A percentile compares a stretch with the other conserved stretches of the same genome.
Evolutionary conservation across 2,113 vertebrate genomes (phyloP).

Genomic region (Cinclus cinclus): DNA sequence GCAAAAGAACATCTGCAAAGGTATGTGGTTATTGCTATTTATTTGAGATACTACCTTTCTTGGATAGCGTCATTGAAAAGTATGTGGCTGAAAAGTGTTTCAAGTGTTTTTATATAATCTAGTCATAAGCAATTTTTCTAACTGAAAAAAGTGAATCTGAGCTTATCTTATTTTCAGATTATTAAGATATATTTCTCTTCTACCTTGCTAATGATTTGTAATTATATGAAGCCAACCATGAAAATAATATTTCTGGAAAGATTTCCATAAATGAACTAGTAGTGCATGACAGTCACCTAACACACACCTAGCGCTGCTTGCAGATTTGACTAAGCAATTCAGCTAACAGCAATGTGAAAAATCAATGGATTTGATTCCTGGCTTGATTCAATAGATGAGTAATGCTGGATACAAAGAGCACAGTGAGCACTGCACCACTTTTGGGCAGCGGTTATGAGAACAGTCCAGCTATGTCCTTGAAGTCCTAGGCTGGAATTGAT

Average conservation of each 20-base stretch:
- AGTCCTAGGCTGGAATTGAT: neutral
- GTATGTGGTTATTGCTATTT: neutral
- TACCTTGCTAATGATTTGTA: constrained; percentile 33
- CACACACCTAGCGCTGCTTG: constrained; percentile 8
- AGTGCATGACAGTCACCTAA: constrained; percentile 23
- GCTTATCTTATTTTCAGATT: neutral
- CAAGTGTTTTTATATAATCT: neutral
- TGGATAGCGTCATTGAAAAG: neutral
- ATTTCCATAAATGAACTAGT: constrained; percentile 37
- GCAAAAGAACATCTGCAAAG: neutral
- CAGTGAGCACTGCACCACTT: neutral
- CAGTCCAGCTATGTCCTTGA: neutral
- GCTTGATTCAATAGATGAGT: neutral
- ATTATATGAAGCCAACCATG: constrained; percentile 18
- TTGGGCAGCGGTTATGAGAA: neutral
- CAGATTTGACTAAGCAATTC: constrained; percentile 35
- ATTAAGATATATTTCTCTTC: constrained; percentile 21
- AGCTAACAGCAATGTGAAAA: neutral
- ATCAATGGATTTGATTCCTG: constrained; percentile 23
- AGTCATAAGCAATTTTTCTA: neutral
- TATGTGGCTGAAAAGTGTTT: neutral
- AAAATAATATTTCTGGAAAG: constrained; percentile 47
- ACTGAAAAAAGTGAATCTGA: neutral
- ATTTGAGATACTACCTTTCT: neutral
- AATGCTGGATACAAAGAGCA: neutral